A percentile compares a stretch with the other conserved stretches of the same genome.
phyloP scores from a whole-genome alignment of 2,113 vertebrate species.

The Progne subis region DNA sequence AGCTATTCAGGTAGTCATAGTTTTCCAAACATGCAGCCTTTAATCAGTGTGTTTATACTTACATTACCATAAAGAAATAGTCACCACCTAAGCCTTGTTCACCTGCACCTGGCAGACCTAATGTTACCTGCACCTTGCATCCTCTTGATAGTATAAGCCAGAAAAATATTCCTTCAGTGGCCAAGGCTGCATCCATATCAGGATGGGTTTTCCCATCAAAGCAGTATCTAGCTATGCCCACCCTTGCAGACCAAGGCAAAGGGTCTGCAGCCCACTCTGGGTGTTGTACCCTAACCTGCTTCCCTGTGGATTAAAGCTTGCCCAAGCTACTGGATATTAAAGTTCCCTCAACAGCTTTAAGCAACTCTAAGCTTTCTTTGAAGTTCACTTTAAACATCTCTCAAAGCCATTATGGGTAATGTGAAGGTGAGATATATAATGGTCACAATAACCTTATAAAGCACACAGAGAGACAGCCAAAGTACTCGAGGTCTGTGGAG shows the following conservation, averaged over 20 bases:
- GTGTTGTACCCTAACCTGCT: accelerated
- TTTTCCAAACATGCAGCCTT: background rate
- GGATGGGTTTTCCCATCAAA: background rate
- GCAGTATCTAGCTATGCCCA: background rate
- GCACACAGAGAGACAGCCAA: background rate
- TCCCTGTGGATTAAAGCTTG: background rate
- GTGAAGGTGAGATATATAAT: conserved; percentile 26
- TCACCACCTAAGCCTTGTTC: background rate
- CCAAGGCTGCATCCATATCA: background rate
- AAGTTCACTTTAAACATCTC: conserved; percentile 42
- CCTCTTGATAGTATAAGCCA: background rate
- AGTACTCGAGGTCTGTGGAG: background rate
- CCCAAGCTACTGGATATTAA: background rate
- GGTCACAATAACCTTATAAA: conserved; percentile 21
- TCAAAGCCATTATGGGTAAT: background rate
- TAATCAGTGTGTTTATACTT: background rate
- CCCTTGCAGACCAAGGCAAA: background rate
- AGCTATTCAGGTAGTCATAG: background rate
- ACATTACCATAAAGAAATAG: background rate
- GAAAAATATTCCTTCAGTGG: background rate
- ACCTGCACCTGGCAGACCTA: background rate
- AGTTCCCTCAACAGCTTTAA: background rate
- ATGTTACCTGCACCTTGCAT: background rate
- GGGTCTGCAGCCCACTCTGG: background rate
- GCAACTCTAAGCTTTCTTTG: conserved; percentile 16